Percentiles rank a stretch among this genome's conserved stretches.
Evolutionary conservation across 2,797 vertebrate genomes (phyloP).

Genomic region (Pseudochirops cupreus): DNA sequence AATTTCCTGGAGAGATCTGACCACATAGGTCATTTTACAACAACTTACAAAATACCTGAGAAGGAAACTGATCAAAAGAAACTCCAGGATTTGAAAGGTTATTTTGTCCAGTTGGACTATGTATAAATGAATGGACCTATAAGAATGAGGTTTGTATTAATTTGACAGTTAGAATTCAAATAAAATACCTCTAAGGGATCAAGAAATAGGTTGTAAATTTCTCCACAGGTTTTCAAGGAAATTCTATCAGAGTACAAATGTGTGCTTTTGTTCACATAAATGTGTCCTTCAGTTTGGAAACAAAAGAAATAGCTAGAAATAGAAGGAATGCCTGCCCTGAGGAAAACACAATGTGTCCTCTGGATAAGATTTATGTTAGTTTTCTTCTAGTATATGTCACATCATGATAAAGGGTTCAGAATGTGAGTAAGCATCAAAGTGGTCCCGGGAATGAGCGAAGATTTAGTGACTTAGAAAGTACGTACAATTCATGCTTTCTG

Average conservation of each 20-base stretch:
- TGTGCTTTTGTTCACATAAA: conserved; percentile 31
- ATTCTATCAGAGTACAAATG: conserved; percentile 58
- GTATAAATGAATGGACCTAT: conserved; percentile 21
- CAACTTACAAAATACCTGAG: background rate
- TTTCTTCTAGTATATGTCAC: conserved; percentile 27
- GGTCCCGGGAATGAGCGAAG: conserved; percentile 26
- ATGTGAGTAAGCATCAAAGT: conserved; percentile 36
- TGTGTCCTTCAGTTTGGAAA: conserved; percentile 68
- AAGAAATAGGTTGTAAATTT: conserved; percentile 61
- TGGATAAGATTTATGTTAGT: conserved; percentile 66
- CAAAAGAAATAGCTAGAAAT: conserved; percentile 64
- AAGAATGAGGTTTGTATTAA: conserved; percentile 26
- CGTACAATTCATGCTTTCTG: conserved; percentile 23
- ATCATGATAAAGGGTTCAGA: conserved; percentile 47
- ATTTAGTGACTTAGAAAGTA: conserved; percentile 29
- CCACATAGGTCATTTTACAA: background rate
- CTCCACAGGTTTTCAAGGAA: conserved; percentile 33
- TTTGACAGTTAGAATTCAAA: conserved; percentile 57
- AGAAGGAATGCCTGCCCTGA: conserved; percentile 59
- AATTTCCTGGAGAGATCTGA: background rate
- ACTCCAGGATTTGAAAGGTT: background rate
- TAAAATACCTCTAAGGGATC: conserved; percentile 56
- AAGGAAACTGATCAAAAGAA: background rate
- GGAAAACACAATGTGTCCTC: conserved; percentile 43
- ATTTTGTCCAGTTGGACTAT: conserved; percentile 25